A percentile compares a stretch with the other conserved stretches of the same genome.
Conservation (phyloP, 2,797 vertebrate genomes). For the Eulemur rubriventer region DNA sequence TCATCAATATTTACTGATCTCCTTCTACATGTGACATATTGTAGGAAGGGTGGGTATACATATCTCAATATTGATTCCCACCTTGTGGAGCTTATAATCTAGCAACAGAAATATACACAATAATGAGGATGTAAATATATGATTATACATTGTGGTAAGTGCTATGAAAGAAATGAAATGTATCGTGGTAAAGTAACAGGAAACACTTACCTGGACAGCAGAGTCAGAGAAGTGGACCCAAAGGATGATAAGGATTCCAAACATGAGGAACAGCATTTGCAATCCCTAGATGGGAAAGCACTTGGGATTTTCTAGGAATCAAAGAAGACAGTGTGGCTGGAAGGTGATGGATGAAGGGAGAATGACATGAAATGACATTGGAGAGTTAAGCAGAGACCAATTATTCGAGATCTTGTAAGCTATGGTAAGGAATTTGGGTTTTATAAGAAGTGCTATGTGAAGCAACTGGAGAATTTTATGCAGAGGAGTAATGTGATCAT, state of each 20-base stretch:
- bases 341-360: not conserved
- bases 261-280: not conserved
- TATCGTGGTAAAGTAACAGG: not conserved
- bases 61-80: not conserved
- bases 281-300: not conserved
- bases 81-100: not conserved
- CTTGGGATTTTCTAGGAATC: conserved; percentile 34
- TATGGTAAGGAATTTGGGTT: not conserved
- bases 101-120: not conserved
- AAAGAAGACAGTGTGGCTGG: not conserved
- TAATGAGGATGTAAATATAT: not conserved
- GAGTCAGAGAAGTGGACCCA: not conserved
- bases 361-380: not conserved
- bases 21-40: not conserved
- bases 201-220: conserved; percentile 5
- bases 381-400: not conserved
- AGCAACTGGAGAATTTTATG: conserved; percentile 19
- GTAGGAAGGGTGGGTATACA: not conserved
- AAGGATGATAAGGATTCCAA: not conserved
- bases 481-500: not conserved
- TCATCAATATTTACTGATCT: conserved; percentile 32
- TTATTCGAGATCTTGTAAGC: not conserved
- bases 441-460: not conserved
- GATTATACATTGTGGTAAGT: not conserved
- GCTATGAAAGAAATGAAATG: not conserved